Percentiles rank a stretch among this genome's conserved stretches.
These are phyloP conservation scores for Okapia johnstoni DNA, from an alignment of 2,113 vertebrate species.

Conservation along the genomic window DNA sequence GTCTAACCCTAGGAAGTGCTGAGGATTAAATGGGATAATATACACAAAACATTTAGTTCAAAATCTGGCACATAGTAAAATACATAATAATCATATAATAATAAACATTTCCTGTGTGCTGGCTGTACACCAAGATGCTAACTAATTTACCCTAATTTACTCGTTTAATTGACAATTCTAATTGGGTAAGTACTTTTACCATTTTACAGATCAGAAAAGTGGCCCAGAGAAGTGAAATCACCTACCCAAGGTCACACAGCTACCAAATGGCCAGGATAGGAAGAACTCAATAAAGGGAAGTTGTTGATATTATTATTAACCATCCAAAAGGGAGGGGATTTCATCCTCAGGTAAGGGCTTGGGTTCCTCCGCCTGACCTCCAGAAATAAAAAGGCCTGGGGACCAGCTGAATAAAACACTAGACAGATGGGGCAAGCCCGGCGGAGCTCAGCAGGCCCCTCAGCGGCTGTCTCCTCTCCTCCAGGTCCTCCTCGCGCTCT, in stretches of 20 bases:
- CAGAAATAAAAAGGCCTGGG: not conserved
- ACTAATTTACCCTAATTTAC: not conserved
- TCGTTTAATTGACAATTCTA: not conserved
- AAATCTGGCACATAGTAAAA: not conserved
- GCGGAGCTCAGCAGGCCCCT: not conserved
- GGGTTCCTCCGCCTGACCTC: not conserved
- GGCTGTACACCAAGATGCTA: not conserved
- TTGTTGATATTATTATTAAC: not conserved
- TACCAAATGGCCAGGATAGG: not conserved
- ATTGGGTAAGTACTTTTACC: not conserved
- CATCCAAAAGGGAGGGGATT: not conserved
- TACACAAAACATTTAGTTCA: not conserved
- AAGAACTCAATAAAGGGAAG: not conserved
- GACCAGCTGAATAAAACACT: not conserved
- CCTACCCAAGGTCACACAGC: not conserved
- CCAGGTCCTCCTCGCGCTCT: slow-evolving; percentile 91
- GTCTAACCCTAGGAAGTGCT: not conserved
- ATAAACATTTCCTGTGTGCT: not conserved
- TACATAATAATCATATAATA: not conserved
- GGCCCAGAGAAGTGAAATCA: not conserved
- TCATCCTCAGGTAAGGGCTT: not conserved
- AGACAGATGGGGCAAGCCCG: fast-evolving
- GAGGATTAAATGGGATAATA: not conserved
- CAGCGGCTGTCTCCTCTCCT: not conserved
- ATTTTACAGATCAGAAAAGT: not conserved